Evolutionary conservation across 2,797 vertebrate genomes (phyloP).

Genomic region (Phalanger gymnotis): DNA sequence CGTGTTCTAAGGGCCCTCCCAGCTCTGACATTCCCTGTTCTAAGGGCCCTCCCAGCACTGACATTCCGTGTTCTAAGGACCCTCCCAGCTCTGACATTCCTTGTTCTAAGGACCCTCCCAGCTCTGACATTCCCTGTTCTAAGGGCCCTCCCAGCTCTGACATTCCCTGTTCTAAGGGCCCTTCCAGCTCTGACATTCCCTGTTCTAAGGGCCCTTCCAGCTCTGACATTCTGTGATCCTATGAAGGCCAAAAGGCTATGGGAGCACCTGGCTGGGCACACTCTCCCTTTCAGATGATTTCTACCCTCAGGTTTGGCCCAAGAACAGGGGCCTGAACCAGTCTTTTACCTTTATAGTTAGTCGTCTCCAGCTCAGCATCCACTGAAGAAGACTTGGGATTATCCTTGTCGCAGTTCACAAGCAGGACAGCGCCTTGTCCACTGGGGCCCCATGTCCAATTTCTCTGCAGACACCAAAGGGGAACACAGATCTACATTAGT

Average conservation of each 20-base stretch:
- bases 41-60: too few species aligned
- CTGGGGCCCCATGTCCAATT: slow-evolving; percentile 93
- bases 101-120: too few species aligned
- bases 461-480: slow-evolving; percentile 78
- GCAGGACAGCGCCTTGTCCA: slow-evolving; percentile 91
- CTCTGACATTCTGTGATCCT: not conserved
- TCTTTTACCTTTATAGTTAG: slow-evolving; percentile 52
- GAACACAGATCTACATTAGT: not conserved
- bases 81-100: not conserved
- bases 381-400: fast-evolving
- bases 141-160: not conserved
- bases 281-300: not conserved
- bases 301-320: not conserved
- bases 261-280: fast-evolving
- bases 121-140: too few species aligned
- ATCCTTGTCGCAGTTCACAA: slow-evolving; percentile 96
- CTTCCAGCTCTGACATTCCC: too few species aligned
- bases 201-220: too few species aligned
- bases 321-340: not conserved
- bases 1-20: too few species aligned
- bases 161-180: not conserved
- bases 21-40: too few species aligned
- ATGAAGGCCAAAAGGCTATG: not conserved
- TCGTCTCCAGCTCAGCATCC: slow-evolving; percentile 66
- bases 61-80: not conserved